These are phyloP conservation scores for Phycodurus eques DNA, from an alignment of 2,113 vertebrate species.

Conservation along the genomic window DNA sequence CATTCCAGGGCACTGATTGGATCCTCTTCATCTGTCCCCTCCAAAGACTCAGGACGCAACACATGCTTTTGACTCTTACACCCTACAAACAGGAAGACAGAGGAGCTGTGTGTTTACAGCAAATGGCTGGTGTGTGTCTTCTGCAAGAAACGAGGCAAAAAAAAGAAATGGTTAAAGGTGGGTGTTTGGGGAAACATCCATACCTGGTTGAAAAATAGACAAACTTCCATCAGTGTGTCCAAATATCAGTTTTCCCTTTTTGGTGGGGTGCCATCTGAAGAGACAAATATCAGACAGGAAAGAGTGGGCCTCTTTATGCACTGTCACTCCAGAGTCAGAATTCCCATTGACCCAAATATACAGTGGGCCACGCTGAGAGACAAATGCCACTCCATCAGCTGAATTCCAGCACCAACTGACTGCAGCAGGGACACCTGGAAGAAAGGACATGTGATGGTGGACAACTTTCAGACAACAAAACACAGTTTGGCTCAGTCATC, in stretches of 20 bases:
- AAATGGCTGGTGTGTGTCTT: not conserved
- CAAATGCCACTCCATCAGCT: conserved; percentile 83
- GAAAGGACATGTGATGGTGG: not conserved
- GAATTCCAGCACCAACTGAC: conserved; percentile 94
- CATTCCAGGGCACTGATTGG: conserved; percentile 92
- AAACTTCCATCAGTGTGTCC: conserved; percentile 95
- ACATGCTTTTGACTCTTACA: conserved; percentile 92
- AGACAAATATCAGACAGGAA: conserved; percentile 92
- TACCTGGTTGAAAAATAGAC: conserved; percentile 94
- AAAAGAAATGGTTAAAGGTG: no score
- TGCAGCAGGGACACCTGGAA: conserved; percentile 83
- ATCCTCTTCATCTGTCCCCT: conserved; percentile 95
- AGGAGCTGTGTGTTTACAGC: not conserved
- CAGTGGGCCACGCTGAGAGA: conserved; percentile 87
- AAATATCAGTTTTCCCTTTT: conserved; percentile 90
- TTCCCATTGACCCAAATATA: conserved; percentile 89
- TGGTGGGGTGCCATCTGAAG: conserved; percentile 91
- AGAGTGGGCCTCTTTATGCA: conserved; percentile 91
- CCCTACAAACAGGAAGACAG: conserved; percentile 67
- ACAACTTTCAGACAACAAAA: not conserved
- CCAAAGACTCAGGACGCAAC: conserved; percentile 86
- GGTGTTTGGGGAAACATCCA: not conserved
- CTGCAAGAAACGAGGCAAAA: not conserved
- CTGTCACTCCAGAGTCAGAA: conserved; percentile 79
- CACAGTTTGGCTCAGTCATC: not conserved